Conservation (phyloP, 2,113 vertebrate species). For the Rhynchopsitta pachyrhyncha region DNA sequence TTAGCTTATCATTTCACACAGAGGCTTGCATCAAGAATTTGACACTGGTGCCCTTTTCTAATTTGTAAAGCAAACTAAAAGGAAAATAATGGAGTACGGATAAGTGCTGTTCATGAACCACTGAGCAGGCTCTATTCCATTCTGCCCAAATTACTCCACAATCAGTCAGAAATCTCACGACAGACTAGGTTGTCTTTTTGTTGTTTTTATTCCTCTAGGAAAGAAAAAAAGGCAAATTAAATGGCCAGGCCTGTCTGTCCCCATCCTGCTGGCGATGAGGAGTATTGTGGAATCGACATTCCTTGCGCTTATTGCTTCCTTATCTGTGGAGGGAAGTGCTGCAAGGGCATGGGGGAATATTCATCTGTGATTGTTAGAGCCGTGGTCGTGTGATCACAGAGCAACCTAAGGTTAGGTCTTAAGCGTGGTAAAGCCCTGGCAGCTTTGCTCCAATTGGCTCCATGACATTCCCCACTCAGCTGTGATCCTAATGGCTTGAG, state of each 20-base stretch:
- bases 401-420: slow-evolving; percentile 28
- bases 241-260: not conserved
- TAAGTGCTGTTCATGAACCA: slow-evolving; percentile 71
- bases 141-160: slow-evolving; percentile 69
- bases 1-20: slow-evolving; percentile 72
- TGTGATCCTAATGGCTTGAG: slow-evolving; percentile 60
- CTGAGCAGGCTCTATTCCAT: slow-evolving; percentile 66
- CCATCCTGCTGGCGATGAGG: not conserved
- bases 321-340: not conserved
- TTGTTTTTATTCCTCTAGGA: slow-evolving; percentile 54
- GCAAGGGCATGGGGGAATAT: not conserved
- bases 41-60: slow-evolving; percentile 71
- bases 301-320: not conserved
- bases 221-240: slow-evolving; percentile 22
- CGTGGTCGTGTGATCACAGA: not conserved
- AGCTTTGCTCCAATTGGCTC: slow-evolving; percentile 66
- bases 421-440: slow-evolving; percentile 9
- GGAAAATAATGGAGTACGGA: slow-evolving; percentile 64
- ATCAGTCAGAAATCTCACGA: slow-evolving; percentile 67
- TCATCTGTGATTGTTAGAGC: not conserved
- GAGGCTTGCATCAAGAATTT: slow-evolving; percentile 68
- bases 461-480: slow-evolving; percentile 52
- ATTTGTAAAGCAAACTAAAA: slow-evolving; percentile 75
- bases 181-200: slow-evolving; percentile 64
- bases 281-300: not conserved